Evolutionary conservation across 1,140 invertebrate genomes (phyloP), one percentile per base, ranked within the genome.

Genomic region (Manduca sexta): DNA sequence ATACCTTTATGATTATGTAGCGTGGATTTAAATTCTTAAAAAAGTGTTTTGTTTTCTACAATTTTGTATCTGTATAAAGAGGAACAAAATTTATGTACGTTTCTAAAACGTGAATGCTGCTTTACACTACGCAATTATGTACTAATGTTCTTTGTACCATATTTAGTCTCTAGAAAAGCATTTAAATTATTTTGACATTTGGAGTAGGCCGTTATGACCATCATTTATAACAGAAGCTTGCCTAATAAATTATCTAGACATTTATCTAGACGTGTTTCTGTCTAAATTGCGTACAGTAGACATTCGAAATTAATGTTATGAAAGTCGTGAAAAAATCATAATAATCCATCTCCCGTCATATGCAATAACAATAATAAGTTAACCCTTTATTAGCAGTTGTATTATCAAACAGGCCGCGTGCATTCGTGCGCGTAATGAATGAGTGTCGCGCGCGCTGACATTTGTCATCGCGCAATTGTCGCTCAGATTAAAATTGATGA

Each of bases 401-500:
- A 63, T 68, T 70, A 75, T 64, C 43, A 56, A 60, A 71, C 60
- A 61, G 63, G 71, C 69, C 74, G 76, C 70, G 69, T 74, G 70
- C 69, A 60, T 64, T 67, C 77, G 71, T 69, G 69, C 68, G 71
- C 57, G 68, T 81, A 79, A 82, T 82, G 74, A 83, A 83, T 83
- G 77, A 78, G 73, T 76, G 62, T 65, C 75, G 73, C 74, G 34
- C 51, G 45, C 56, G 69, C 40, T 82, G 78, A 82, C 79, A 83
- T 85, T 85, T 85, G 81, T 85, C 81, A 80, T 79, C 79, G 79
- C 61, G 79, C 81, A 82, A 83, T 83, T 83, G 79, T 82, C 74
- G 74, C 69, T 45, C 68, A 80, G 79, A 85, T 85, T 85, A 83
- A 85, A 83, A 85, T 83, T 85, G 79, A 85, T 85, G 81, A 85